Base-by-base conservation (phyloP, 2,797 vertebrate species). In the Momotus momota region DNA sequence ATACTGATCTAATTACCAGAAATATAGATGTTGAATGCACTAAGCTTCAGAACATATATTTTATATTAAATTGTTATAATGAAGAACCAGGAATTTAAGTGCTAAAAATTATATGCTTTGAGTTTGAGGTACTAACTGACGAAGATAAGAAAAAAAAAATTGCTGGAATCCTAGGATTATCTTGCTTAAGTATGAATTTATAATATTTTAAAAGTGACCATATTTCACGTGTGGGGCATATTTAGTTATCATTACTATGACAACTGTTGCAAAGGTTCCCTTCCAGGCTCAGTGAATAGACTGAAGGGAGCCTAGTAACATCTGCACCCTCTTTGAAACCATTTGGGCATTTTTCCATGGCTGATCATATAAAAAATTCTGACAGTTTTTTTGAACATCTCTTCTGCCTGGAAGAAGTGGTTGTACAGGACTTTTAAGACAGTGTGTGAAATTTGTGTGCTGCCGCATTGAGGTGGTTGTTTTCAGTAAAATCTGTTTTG, bases 351-450 rank as follows among this genome's bases (percentile, higher is more conserved):
- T 84, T 88, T 86, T 72, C 22, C 6, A 1, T n/a, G 12, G 31
- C 14, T 79, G 33, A 48, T 40, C 5, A 14, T 38, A 17, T 19
- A 16, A 70, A 89, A 55, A 43, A 16, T 7, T 45, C 15, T 23
- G 18, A 5, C 21, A 48, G 1, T 3, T 23, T 57, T 43, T 21
- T 41, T 43, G 5, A 9, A 22, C 13, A 4, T 66, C 1, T 61
- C 83, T 90, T 78, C 27, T 75, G 2, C 8, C 29, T 66, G 10
- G 12, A 16, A 64, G 22, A 62, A 41, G 6, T 52, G 31, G 4
- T 57, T 54, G 10, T 73, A 25, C 8, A 10, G 40, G 4, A 51
- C 41, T 79, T 86, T 35, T 35, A 46, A 27, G n/a, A 6, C n/a
- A 67, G 9, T 19, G 23, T 74, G 74, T 80, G 19, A 51, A 82